Evolutionary conservation across 2,797 vertebrate genomes (phyloP), one percentile per base, ranked within the genome.

Genomic region (Crypturellus tataupa): DNA sequence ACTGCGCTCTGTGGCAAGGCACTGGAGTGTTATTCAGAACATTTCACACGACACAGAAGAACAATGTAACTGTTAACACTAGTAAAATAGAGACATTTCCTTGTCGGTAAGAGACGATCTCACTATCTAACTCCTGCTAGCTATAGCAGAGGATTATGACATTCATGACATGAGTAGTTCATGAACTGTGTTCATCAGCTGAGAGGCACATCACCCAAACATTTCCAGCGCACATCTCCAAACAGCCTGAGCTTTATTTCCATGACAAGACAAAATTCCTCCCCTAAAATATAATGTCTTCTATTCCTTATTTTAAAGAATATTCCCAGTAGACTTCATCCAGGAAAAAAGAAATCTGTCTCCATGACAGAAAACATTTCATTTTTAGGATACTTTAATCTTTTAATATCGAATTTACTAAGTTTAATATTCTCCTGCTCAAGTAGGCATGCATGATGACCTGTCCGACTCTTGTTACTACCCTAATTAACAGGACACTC

Each of bases 71-170:
- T 31, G 56, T 29, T 85, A 65, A 33, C 47, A 71, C 44, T 35
- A 42, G 62, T 20, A 24, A 51, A 85, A 73, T 62, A 72, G 23
- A 90, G 70, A 80, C 39, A 59, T 83, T 47, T 42, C 65, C 64
- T 85, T 51, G 42, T 1, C 12, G 51, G 63, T 86, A 56, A 1
- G 1, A 81, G 59, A 59, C 18, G 59, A 24, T 39, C 73, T 33
- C 7, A 2, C 46, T 69, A 49, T 10, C 1, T 46, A 92, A 75
- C 39, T 79, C 46, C 14, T 37, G 47, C 69, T 42, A 56, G 69
- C 62, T 58, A 13, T 18, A 84, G 80, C 82, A 91, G 82, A 84
- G 68, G 77, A 82, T 67, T 89, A 85, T 87, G 90, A 89, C 89
- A 89, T 23, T 72, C 25, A 23, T 8, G 3, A 87, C 85, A 93